These are phyloP conservation scores for Platichthys stellatus DNA, from an alignment of 2,113 vertebrate genomes.

Conservation along the genomic window DNA sequence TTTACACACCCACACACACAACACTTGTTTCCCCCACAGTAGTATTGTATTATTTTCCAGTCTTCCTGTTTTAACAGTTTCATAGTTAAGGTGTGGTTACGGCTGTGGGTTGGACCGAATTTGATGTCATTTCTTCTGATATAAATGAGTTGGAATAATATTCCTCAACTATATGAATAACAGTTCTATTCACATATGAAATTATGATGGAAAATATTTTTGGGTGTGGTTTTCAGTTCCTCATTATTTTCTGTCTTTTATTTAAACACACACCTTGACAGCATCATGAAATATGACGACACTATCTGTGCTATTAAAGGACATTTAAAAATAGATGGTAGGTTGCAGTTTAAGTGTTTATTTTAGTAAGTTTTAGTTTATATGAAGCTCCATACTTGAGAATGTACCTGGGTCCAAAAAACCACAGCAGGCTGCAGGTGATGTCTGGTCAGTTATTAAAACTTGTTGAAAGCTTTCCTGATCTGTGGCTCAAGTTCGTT, in stretches of 20 bases:
- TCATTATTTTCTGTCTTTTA: background rate
- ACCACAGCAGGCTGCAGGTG: background rate
- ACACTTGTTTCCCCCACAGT: conserved; percentile 37
- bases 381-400: background rate
- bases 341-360: too few species aligned
- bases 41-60: conserved; percentile 26
- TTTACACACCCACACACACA: background rate
- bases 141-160: background rate
- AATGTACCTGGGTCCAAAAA: background rate
- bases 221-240: background rate
- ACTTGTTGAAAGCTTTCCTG: background rate
- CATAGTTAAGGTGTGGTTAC: background rate
- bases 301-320: background rate
- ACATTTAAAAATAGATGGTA: too few species aligned
- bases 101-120: background rate
- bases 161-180: too few species aligned
- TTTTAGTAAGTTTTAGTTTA: background rate
- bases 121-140: background rate
- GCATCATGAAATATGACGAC: background rate
- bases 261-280: background rate
- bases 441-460: background rate
- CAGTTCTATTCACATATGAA: background rate
- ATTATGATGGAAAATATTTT: background rate
- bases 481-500: background rate
- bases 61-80: conserved; percentile 10